Percentiles rank a stretch among this genome's conserved stretches.
Evolutionary conservation across 1,140 invertebrate genomes (phyloP).

Genomic region (Chelonus insularis): DNA sequence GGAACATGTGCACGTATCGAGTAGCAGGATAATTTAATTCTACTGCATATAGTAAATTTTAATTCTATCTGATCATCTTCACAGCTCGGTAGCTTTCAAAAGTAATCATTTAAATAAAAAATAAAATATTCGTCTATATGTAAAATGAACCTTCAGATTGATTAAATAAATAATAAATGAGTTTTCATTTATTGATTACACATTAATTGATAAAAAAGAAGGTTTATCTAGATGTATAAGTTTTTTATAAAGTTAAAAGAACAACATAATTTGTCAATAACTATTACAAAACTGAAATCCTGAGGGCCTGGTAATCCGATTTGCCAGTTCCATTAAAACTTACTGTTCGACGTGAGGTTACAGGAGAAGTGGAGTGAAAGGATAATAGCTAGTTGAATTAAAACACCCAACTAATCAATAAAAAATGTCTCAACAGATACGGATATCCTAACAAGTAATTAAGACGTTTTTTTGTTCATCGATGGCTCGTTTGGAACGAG

Average conservation of each 20-base stretch:
- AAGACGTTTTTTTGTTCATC: too few species aligned
- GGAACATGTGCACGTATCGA: background rate
- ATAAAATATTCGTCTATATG: too few species aligned
- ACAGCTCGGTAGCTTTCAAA: too few species aligned
- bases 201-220: too few species aligned
- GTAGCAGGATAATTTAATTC: conserved; percentile 4
- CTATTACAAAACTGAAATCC: background rate
- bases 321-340: conserved; percentile 14
- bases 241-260: background rate
- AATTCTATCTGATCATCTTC: too few species aligned
- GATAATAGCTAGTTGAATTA: conserved; percentile 18
- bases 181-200: too few species aligned
- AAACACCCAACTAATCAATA: background rate
- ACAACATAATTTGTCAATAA: background rate
- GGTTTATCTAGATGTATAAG: too few species aligned
- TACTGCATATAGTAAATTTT: background rate
- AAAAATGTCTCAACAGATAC: background rate
- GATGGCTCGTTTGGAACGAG: too few species aligned
- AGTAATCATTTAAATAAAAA: too few species aligned
- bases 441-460: too few species aligned
- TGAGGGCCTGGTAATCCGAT: conserved; percentile 7
- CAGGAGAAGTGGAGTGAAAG: background rate
- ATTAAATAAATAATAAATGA: too few species aligned
- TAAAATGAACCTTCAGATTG: too few species aligned
- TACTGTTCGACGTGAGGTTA: background rate